Base-by-base conservation (phyloP, 2,113 vertebrate species). In the Micronycteris hirsuta region DNA sequence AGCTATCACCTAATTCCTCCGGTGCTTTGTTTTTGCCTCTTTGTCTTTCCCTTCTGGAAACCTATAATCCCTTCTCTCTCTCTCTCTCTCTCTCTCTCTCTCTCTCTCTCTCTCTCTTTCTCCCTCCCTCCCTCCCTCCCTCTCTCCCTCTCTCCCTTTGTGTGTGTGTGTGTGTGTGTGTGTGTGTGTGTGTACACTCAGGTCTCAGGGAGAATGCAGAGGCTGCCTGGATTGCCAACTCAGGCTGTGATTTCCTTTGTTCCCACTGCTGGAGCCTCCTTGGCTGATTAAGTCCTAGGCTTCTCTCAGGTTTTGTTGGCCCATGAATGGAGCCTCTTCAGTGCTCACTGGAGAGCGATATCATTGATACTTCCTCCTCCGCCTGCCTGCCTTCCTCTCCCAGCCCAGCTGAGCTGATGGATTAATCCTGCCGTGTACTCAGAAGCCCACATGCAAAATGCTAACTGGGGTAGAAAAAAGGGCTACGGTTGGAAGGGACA, bases 261-360 rank as follows among this genome's bases (percentile, higher is more conserved):
- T 97, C 96, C 73, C 96, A 96, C 94, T 90, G 97, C 97, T 93
- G 96, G 97, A 98, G 97, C 89, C 74, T 98, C 97, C 98, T 98
- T 98, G 97, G 97, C 98, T 98, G 98, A 99, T 98, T 98, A 98
- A 98, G 98, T 98, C 98, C 24, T 95, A 98, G 97, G 97, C 98
- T 98, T 97, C 93, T 96, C 98, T 97, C 97, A 97, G 97, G 98
- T 98, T 98, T 98, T 98, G 98, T 98, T 98, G 98, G 98, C 96
- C 96, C 91, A 86, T 98, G 98, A 98, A 99, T 98, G 98, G 97
- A 97, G 95, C 98, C 98, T 98, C 98, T 99, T 98, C 98, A 98
- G 97, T 98, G 98, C 97, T 98, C 98, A 99, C 93, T 98, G 98
- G 98, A 98, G 98, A 98, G 98, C 97, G 24, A 97, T 98, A 97